Evolutionary conservation across 1,140 invertebrate species (phyloP).

Genomic region (Bradysia coprophila): DNA sequence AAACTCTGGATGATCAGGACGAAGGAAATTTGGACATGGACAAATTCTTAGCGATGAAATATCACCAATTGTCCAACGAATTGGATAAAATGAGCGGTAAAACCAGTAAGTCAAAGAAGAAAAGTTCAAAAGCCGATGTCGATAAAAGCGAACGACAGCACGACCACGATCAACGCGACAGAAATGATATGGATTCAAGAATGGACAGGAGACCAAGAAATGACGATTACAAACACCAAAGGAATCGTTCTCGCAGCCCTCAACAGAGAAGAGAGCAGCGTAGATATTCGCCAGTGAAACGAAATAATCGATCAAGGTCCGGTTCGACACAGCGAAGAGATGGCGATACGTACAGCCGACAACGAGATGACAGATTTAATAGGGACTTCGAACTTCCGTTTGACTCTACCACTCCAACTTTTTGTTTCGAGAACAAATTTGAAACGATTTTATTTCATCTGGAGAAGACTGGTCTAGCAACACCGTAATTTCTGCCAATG

Average conservation of each 20-base stretch:
- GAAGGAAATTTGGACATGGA: constrained; percentile 11
- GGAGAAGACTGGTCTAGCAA: too few species aligned
- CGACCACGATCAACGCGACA: not conserved
- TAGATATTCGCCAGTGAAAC: not conserved
- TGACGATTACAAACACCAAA: not conserved
- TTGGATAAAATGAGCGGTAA: constrained; percentile 14
- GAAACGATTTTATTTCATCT: too few species aligned
- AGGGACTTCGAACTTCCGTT: too few species aligned
- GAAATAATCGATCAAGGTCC: not conserved
- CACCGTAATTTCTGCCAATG: too few species aligned
- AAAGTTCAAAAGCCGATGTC: constrained; percentile 2
- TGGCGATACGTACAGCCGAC: too few species aligned
- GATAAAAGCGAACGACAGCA: not conserved
- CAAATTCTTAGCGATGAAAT: constrained; percentile 15
- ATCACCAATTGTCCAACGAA: constrained; percentile 19
- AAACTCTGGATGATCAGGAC: constrained; percentile 20
- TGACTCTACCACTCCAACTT: too few species aligned
- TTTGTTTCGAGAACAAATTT: too few species aligned
- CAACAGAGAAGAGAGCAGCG: not conserved
- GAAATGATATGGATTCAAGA: not conserved
- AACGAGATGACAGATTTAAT: too few species aligned
- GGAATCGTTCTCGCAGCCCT: not conserved
- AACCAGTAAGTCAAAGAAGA: constrained; percentile 3
- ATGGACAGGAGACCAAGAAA: not conserved
- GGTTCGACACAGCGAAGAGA: too few species aligned